Base-by-base conservation (phyloP, 2,888 invertebrate species). In the Buathra laborator region DNA sequence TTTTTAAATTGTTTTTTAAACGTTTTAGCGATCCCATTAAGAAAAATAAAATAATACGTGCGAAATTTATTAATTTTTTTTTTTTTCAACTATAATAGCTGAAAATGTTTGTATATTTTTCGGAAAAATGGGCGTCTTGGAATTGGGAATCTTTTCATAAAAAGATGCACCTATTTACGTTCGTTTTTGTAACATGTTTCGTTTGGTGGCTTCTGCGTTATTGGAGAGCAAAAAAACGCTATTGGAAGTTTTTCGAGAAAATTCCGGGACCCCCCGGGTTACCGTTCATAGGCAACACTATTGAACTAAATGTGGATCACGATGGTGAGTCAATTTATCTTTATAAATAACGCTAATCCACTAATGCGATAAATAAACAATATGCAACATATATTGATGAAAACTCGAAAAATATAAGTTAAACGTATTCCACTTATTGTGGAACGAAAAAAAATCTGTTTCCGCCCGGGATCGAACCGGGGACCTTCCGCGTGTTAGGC, bases 401-500 rank as follows among this genome's bases (percentile, higher is more conserved):
- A 24, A 29, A 6, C 5, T 56, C 0, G 7, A 10, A 37, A 51
- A 7, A 66, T 9, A 37, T 10, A 24, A 56, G 19, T 14, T 24
- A 4, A 59, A 9, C 29, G 4, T 32, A 24, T 14, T 59, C 0
- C 24, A 12, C 24, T 12, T 10, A 37, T 9, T 16, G 19, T 70
- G 19, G n/a, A 53, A 19, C 19, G 3, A n/a, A 48, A 32, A 48
- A 48, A 32, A 53, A 66, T 97, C 97, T 96, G 96, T 96, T 97
- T 96, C 96, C 96, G 97, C 96, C 96, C 96, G 96, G 97, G 97
- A 96, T 97, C 96, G 97, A 97, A 97, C 97, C 96, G 97, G 97
- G 97, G 97, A 96, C 97, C 97, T 97, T 97, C 97, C 97, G 97
- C 97, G 97, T 97, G 97, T 97, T 97, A 97, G 97, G 97, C 97